phyloP scores from a whole-genome alignment of 2,888 invertebrate genomes.

The Nesidiocoris tenuis region DNA sequence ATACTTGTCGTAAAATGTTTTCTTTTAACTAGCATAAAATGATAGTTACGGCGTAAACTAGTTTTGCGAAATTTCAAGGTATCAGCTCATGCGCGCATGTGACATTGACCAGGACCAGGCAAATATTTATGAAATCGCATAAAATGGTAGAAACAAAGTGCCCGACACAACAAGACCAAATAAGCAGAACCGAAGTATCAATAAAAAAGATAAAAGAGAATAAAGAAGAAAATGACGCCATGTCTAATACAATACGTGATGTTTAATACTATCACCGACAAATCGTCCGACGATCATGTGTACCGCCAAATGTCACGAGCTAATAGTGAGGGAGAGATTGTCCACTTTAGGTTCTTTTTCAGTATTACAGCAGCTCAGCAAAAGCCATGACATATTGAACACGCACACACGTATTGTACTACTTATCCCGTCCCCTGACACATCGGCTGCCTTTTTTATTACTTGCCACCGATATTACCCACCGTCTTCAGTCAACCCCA shows the following conservation, averaged over 20 bases:
- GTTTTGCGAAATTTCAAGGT: too few relatives aligned
- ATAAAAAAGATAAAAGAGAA: background rate
- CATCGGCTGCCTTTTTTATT: slow-evolving; percentile 34
- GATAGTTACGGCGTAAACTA: too few relatives aligned
- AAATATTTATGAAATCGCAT: too few relatives aligned
- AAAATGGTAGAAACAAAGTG: too few relatives aligned
- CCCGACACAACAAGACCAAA: too few relatives aligned
- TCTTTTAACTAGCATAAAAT: too few relatives aligned
- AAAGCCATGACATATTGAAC: slow-evolving; percentile 37
- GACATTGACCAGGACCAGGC: too few relatives aligned
- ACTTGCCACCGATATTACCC: slow-evolving; percentile 42
- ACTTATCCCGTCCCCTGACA: slow-evolving; percentile 26
- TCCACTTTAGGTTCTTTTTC: slow-evolving; percentile 18
- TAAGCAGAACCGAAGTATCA: too few relatives aligned
- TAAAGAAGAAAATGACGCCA: background rate
- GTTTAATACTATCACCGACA: slow-evolving; percentile 30
- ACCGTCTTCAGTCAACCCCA: slow-evolving; percentile 35
- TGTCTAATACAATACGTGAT: too few relatives aligned
- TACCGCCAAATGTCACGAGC: slow-evolving; percentile 2
- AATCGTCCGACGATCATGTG: slow-evolving; percentile 15
- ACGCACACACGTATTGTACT: slow-evolving; percentile 39
- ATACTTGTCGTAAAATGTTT: too few relatives aligned
- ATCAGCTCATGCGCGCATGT: too few relatives aligned
- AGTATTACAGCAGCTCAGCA: background rate
- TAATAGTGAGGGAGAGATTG: slow-evolving; percentile 21